Evolutionary conservation across 2,113 vertebrate species (phyloP).

Genomic region (Rhipidura dahli): DNA sequence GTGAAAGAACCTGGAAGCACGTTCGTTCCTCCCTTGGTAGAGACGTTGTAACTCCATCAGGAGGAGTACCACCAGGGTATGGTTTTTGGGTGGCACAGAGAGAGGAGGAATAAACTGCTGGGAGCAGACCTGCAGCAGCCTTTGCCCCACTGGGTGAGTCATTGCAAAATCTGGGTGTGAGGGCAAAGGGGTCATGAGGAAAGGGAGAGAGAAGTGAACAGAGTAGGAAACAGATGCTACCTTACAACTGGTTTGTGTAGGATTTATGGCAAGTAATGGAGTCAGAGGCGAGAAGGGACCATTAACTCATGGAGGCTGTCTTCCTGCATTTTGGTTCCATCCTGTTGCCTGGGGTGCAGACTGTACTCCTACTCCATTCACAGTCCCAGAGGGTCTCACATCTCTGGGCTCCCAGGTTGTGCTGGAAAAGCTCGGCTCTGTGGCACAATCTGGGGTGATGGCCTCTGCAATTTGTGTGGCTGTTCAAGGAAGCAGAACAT

Average conservation of each 20-base stretch:
- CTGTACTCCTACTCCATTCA: not conserved
- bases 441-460: not conserved
- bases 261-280: not conserved
- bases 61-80: not conserved
- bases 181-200: fast-evolving
- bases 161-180: not conserved
- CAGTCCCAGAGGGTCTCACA: not conserved
- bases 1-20: not conserved
- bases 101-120: not conserved
- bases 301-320: not conserved
- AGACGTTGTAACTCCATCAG: not conserved
- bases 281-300: not conserved
- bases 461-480: not conserved
- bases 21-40: not conserved
- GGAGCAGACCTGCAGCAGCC: not conserved
- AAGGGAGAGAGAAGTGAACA: not conserved
- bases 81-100: not conserved
- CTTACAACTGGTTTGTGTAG: not conserved
- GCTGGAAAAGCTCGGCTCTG: not conserved
- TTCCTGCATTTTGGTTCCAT: not conserved
- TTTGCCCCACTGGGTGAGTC: not conserved
- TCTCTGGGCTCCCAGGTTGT: not conserved
- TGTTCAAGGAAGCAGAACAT: not conserved
- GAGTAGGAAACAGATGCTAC: not conserved
- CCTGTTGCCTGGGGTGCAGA: not conserved